Base-by-base conservation (phyloP, 30 jellyfish, hydroid and myxozoan species). In the Pseudorhiza aurosa region DNA sequence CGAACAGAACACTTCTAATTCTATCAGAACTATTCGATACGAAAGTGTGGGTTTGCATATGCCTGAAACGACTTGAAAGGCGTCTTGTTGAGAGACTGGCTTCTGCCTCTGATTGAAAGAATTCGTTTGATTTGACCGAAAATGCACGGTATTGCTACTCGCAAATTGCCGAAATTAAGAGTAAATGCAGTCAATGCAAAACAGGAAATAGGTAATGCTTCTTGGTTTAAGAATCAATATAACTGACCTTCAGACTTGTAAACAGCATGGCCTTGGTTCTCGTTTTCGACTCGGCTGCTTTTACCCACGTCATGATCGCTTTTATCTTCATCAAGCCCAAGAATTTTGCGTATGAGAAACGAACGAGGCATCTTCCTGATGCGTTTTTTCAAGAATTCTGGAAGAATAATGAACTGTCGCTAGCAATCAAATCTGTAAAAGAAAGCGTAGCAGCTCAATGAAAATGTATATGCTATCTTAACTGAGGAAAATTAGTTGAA, bases 241-340 rank as follows among this genome's bases (percentile, higher is more conserved):
- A 9, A 40, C 77, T 40, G 30, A 64, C 77, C 77, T 6, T 64
- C 39, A 10, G 19, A 33, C 19, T 17, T 33, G 36, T 19, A 40
- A 31, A 50, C 62, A 72, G 60, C 64, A 45, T 51, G 30, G 35
- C 46, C 35, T 62, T 18, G 40, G 7, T 44, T 57, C 32, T 37
- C 37, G 33, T n/a, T 32, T 42, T 50, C 36, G 27, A 21, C 14
- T 19, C 50, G 64, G 50, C 73, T 14, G 31, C 67, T 55, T 24
- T 35, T 19, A 50, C 29, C 21, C 0, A 46, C 76, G 28, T 77
- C 55, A 4, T 58, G 25, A 40, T 28, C 58, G 29, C 64, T 22
- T 24, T 81, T 63, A 29, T 75, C 95, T 72, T 68, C 91, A 59
- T 89, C 97, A 37, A 82, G 65, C 14, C 88, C 96, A 31, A 85